Base-by-base conservation (phyloP, 2,797 vertebrate genomes). In the Crax fasciolata region DNA sequence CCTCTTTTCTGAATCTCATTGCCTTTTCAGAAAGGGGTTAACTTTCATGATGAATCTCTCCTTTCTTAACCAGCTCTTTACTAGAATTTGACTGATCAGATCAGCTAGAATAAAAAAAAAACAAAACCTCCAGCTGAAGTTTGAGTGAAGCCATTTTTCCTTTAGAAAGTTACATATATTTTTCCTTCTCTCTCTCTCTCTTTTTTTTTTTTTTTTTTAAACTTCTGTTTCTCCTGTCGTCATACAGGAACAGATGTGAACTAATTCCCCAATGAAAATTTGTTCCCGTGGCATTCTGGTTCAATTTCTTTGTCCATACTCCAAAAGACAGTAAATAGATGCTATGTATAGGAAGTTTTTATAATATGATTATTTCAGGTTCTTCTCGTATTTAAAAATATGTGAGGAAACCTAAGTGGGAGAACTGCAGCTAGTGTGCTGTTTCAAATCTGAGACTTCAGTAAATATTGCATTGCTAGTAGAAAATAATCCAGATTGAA, bases 221-320 rank as follows among this genome's bases (percentile, higher is more conserved):
- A 86, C 62, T 91, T 87, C 57, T 83, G 4, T 65, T 93, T 58
- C 61, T 94, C 44, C 61, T 77, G 79, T 75, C 17, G 4, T 62
- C 2, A 6, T 49, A 9, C 17, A 61, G 70, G 70, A 96, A 90
- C 92, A 96, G 90, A 86, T 96, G 92, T 90, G 85, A 88, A 75
- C 9, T 19, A 90, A 95, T 96, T 93, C 92, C 88, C 88, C 39
- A 74, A 83, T 84, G 94, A 88, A 86, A 80, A 94, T 84, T 59
- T 85, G 57, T 91, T 94, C 68, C 83, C 85, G 12, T 4, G 4
- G 68, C 44, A 61, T 90, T 90, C 82, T 86, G 58, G 76, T 93
- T 75, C 73, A 44, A 28, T 74, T 90, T 88, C 68, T 91, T 77
- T 71, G 79, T 81, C 93, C 85, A 39, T 61, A 18, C 10, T 44